Percentiles rank a stretch among this genome's conserved stretches.
These are phyloP conservation scores for Latrodectus elegans DNA, from an alignment of 2,888 invertebrate genomes.

Conservation along the genomic window DNA sequence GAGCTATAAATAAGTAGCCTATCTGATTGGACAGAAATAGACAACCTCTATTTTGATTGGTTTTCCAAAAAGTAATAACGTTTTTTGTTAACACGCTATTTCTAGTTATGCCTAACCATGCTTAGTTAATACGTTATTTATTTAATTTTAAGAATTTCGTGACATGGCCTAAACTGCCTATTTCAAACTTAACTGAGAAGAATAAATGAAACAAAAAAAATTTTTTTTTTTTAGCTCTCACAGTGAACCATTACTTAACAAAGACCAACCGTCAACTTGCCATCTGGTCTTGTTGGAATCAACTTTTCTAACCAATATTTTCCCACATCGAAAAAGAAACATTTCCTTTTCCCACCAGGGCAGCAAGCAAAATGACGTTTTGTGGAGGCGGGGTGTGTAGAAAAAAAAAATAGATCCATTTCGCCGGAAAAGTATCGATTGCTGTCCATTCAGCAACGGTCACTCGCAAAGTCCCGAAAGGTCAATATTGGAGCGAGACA, in stretches of 20 bases:
- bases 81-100: neutral
- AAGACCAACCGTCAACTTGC: neutral
- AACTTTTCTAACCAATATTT: neutral
- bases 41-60: too few species aligned
- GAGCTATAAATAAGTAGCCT: too few species aligned
- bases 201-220: too few species aligned
- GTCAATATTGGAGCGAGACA: slow-evolving; percentile 46
- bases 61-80: neutral
- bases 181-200: too few species aligned
- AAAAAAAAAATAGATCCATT: slow-evolving; percentile 15
- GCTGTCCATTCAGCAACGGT: neutral
- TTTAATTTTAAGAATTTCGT: too few species aligned
- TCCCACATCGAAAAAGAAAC: slow-evolving; percentile 2
- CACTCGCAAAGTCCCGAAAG: slow-evolving; percentile 26
- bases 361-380: slow-evolving; percentile 5
- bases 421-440: slow-evolving; percentile 10
- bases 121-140: too few species aligned
- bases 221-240: too few species aligned
- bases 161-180: too few species aligned
- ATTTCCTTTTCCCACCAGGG: slow-evolving; percentile 2
- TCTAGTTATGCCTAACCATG: neutral
- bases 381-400: neutral
- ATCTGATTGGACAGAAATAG: too few species aligned
- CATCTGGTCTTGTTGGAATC: neutral
- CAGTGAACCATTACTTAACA: too few species aligned